Evolutionary conservation across 2,888 invertebrate species (phyloP), one percentile per base, ranked within the genome.

Genomic region (Microplitis manilae): DNA sequence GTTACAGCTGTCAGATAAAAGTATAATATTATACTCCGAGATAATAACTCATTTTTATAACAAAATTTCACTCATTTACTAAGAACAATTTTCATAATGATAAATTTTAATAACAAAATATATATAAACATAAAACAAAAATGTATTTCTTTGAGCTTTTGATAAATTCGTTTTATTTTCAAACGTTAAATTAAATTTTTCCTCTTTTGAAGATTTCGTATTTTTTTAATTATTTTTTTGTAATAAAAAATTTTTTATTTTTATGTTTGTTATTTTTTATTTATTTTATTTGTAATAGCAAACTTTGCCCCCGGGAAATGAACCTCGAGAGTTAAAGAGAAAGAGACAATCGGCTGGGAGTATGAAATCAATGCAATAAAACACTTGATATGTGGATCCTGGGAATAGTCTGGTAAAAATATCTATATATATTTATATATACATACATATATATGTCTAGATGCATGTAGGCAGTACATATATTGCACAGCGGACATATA

Each of bases 351-450:
- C 20, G 59, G 20, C 30, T 41, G 40, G 20, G 20, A 20, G 73
- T 73, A 64, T 73, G 65, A 65, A 73, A 73, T 73, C 73, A 73
- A 73, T 73, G 73, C 77, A 73, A 77, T 77, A 77, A 77, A 77
- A 77, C 73, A 77, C 60, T 39, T 73, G 69, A 65, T 73, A 77
- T 73, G 69, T 65, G 73, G 59, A 59, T 9, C 73, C 13, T 69
- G 77, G 73, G 77, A 73, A 77, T 77, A 72, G 62, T 13, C 50
- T 50, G 50, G 8, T 50, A 50, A 50, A 50, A 50, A 50, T 50
- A 50, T 50, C 50, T 50, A 50, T 50, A 50, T 50, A 50, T 8
- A 50, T 50, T 13, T 50, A 50, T 8, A 50, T 50, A 50, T 50
- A 50, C 8, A 50, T 5, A 50, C 13, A 50, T 50, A 50, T 50